Base-by-base conservation (phyloP, 2,113 vertebrate genomes). In the Edolisoma coerulescens region DNA sequence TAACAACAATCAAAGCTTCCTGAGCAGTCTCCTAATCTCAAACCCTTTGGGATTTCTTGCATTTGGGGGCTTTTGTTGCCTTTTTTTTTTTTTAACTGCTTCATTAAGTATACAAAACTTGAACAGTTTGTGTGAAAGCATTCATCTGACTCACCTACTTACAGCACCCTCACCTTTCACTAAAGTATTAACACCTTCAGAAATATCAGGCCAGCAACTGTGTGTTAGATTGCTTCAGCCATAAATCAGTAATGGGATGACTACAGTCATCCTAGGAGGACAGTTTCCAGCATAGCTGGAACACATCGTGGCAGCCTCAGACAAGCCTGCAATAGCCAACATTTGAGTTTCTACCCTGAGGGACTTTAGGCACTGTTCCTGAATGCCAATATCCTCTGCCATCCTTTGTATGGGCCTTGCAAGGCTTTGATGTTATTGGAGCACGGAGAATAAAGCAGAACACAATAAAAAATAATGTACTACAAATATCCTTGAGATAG, bases 281-380 rank as follows among this genome's bases (percentile, higher is more conserved):
- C 11, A 26, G n/a, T 39, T 73, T 86, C 65, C 85, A 83, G 2
- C 59, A n/a, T 18, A 27, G 50, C 56, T 80, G 60, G 64, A 74
- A 69, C 0, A 4, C 3, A 2, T 41, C 1, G 0, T 52, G 63
- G 56, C 81, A 88, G 80, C 2, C 1, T 20, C 19, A 27, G 45
- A 84, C 63, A 64, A 50, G 45, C 23, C 87, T 81, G 35, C 27
- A 75, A 44, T 1, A 76, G 52, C 39, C 64, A 87, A 3, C 33
- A 20, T 75, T 59, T 60, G 39, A 77, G 64, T 49, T 82, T 60
- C 76, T 44, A 45, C 35, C 61, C 60, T 1, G 5, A 69, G 78
- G 53, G 74, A 83, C n/a, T 33, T 45, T 3, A 61, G 35, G 28
- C 33, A 21, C 60, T 50, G 57, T 21, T 83, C 59, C 81, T 63